Base-by-base conservation (phyloP, 2,113 vertebrate genomes). In the Corydoras maculifer region DNA sequence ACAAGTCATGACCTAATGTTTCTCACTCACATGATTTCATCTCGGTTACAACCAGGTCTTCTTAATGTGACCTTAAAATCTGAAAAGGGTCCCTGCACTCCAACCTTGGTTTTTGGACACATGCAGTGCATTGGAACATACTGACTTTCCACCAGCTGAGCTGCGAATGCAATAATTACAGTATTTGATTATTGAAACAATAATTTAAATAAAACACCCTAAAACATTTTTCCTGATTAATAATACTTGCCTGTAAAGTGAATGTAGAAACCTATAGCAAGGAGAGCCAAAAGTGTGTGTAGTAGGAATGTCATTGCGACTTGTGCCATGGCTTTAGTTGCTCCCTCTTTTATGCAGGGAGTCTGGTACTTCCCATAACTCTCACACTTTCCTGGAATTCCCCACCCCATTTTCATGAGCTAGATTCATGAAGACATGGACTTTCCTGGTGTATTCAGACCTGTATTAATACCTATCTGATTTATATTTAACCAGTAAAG, bases 11-110 rank as follows among this genome's bases (percentile, higher is more conserved):
- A 43, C 35, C 35, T 43, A 8, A 43, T 43, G 35, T 43, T 0
- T 58, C 35, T 7, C 73, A 87, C 88, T 86, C 75, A 90, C 89
- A 90, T 89, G 25, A 91, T 83, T 60, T 87, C 85, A 18, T 81
- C 12, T 25, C 65, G 82, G 49, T 70, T 31, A 48, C 90, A 91
- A 58, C 25, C 78, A 35, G 82, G 62, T 68, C 73, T 80, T 63
- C 64, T 81, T 3, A 31, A 73, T 48, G 43, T 68, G 18, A 91
- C 65, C 0, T 0, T 31, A 29, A 89, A 77, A 14, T 82, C 78
- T 55, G 65, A 79, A 48, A 88, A 69, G 9, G 68, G 78, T 5
- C 82, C 81, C 55, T 72, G 62, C 57, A 88, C 54, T 1, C 55
- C 31, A 0, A 0, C 6, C 12, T 77, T 62, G 0, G 65, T 72